A percentile compares a stretch with the other conserved stretches of the same genome.
phyloP scores from a whole-genome alignment of 2,888 invertebrate genomes.

The Venustoraphidia nigricollis region DNA sequence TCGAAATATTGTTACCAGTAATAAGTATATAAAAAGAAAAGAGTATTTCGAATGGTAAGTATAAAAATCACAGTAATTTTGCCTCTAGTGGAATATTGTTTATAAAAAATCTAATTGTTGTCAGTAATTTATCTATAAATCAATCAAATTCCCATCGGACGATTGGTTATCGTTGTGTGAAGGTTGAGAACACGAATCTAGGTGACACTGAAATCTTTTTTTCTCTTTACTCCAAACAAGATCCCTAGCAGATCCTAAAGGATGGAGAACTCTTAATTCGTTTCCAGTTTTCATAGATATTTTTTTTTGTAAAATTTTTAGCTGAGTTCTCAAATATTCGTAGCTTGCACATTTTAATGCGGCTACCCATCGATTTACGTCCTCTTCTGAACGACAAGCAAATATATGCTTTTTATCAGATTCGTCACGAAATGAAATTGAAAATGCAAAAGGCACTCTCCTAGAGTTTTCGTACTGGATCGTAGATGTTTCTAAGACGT shows the following conservation, averaged over 20 bases:
- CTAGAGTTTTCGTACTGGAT: constrained; percentile 48
- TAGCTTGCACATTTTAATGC: constrained; percentile 54
- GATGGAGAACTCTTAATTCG: constrained; percentile 19
- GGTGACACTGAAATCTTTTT: constrained; percentile 1
- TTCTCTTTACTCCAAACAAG: constrained; percentile 1
- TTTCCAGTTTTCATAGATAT: constrained; percentile 52
- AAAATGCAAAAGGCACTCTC: constrained; percentile 57
- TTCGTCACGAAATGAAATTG: constrained; percentile 50
- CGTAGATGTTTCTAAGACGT: constrained; percentile 58
- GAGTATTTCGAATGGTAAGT: too few species aligned
- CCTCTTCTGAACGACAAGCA: constrained; percentile 51
- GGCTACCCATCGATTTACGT: constrained; percentile 55
- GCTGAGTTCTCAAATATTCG: constrained; percentile 48
- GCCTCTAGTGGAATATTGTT: too few species aligned
- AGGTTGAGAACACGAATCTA: not conserved
- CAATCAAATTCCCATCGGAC: too few species aligned
- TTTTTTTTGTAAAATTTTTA: constrained; percentile 47
- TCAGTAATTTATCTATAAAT: too few species aligned
- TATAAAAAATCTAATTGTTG: too few species aligned
- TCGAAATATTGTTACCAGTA: too few species aligned
- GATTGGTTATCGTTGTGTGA: too few species aligned
- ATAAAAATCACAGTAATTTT: too few species aligned
- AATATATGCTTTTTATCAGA: constrained; percentile 53
- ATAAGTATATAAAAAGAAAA: too few species aligned
- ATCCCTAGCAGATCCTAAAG: not conserved